These are phyloP conservation scores for Crossocerus cetratus DNA, from an alignment of 2,888 invertebrate species.

Conservation along the genomic window DNA sequence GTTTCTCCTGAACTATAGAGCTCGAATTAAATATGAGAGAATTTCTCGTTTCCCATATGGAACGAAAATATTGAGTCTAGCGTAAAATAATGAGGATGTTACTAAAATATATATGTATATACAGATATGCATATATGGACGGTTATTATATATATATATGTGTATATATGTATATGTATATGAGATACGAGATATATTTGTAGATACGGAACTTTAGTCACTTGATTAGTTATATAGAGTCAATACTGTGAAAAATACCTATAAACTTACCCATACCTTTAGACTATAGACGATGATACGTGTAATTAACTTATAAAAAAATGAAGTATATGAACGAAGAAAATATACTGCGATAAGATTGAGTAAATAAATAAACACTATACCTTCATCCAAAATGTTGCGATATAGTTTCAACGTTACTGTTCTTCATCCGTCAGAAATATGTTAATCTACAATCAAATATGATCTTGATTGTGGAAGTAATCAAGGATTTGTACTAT, in stretches of 20 bases:
- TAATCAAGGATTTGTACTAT: slow-evolving; percentile 3
- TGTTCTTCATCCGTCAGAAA: background rate
- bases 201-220: slow-evolving; percentile 73
- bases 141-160: slow-evolving; percentile 23
- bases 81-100: slow-evolving; percentile 36
- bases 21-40: slow-evolving; percentile 24
- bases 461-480: background rate
- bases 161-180: slow-evolving; percentile 51
- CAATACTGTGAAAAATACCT: slow-evolving; percentile 74
- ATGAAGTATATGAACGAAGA: slow-evolving; percentile 64
- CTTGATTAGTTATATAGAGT: slow-evolving; percentile 74
- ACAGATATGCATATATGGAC: slow-evolving; percentile 44
- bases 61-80: slow-evolving; percentile 30
- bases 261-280: slow-evolving; percentile 67
- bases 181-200: slow-evolving; percentile 69
- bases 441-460: background rate
- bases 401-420: slow-evolving; percentile 3
- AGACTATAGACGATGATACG: slow-evolving; percentile 66
- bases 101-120: slow-evolving; percentile 48
- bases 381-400: slow-evolving; percentile 34
- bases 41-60: slow-evolving; percentile 35
- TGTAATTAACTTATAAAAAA: slow-evolving; percentile 72
- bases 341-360: slow-evolving; percentile 65
- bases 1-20: slow-evolving; percentile 38
- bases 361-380: slow-evolving; percentile 65